These are phyloP conservation scores for Oryzias dopingdopingensis DNA, from an alignment of 2,797 vertebrate species.

Conservation along the genomic window DNA sequence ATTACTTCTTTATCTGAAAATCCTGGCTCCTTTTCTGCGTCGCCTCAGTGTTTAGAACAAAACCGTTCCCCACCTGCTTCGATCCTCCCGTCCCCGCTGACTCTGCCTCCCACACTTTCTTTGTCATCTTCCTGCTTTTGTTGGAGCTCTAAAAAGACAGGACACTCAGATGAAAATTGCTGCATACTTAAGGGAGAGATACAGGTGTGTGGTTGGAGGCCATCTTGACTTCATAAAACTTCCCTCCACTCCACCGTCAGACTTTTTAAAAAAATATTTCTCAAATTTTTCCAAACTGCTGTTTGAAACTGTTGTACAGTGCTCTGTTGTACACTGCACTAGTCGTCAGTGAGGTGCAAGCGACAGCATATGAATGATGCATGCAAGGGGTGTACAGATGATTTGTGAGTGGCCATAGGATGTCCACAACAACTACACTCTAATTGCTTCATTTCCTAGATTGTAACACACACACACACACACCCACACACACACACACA, in stretches of 20 bases:
- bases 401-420: too few relatives aligned
- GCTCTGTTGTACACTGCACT: too few relatives aligned
- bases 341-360: too few relatives aligned
- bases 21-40: not conserved
- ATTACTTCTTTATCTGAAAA: not conserved
- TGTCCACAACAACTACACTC: too few relatives aligned
- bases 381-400: too few relatives aligned
- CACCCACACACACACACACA: too few relatives aligned
- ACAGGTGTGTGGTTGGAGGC: not conserved
- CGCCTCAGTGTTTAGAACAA: not conserved
- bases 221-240: not conserved
- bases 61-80: slow-evolving; percentile 1
- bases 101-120: slow-evolving; percentile 6
- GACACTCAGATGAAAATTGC: not conserved
- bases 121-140: slow-evolving; percentile 4
- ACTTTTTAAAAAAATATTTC: not conserved
- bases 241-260: not conserved
- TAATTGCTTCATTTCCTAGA: too few relatives aligned
- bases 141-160: slow-evolving; percentile 5
- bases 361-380: too few relatives aligned
- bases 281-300: too few relatives aligned
- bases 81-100: not conserved
- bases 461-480: too few relatives aligned
- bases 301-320: too few relatives aligned
- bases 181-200: not conserved